phyloP scores from a whole-genome alignment of 2,888 invertebrate genomes.

The Sminthurides aquaticus region DNA sequence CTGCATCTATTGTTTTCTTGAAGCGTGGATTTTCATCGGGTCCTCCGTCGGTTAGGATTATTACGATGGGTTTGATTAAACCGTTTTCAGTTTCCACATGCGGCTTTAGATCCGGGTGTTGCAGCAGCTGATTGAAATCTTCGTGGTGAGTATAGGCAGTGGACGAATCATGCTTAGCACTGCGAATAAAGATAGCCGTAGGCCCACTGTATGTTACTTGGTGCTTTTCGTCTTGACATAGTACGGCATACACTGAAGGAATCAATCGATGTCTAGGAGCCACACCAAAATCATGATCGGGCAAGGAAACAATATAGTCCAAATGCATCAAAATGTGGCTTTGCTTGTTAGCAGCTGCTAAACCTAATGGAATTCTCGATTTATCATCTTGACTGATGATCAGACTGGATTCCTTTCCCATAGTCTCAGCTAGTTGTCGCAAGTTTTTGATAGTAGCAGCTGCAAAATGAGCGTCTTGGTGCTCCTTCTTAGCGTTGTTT shows the following conservation, averaged over 20 bases:
- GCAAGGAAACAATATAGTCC: conserved; percentile 42
- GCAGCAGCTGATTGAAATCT: conserved; percentile 43
- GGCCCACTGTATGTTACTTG: conserved; percentile 46
- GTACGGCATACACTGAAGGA: conserved; percentile 45
- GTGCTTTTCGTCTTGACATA: too few species aligned
- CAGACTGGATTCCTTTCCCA: conserved; percentile 23
- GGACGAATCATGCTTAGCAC: conserved; percentile 44
- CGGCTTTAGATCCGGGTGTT: conserved; percentile 36
- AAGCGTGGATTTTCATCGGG: too few species aligned
- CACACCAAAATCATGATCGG: conserved; percentile 45
- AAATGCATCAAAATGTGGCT: conserved; percentile 45
- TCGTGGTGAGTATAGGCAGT: conserved; percentile 43
- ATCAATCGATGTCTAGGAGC: conserved; percentile 45
- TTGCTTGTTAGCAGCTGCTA: conserved; percentile 47
- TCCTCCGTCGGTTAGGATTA: conserved; percentile 44
- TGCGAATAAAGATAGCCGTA: conserved; percentile 47
- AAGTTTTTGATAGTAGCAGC: conserved; percentile 25
- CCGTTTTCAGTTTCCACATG: conserved; percentile 35
- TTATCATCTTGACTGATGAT: conserved; percentile 38
- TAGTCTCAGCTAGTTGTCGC: conserved; percentile 28
- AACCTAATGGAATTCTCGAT: conserved; percentile 46
- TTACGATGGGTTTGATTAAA: conserved; percentile 44
- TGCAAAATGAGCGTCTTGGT: conserved; percentile 33
- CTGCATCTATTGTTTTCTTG: conserved; percentile 35
- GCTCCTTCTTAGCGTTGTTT: conserved; percentile 26